phyloP scores from a whole-genome alignment of 2,888 invertebrate species.

The Chymomyza fuscimana region DNA sequence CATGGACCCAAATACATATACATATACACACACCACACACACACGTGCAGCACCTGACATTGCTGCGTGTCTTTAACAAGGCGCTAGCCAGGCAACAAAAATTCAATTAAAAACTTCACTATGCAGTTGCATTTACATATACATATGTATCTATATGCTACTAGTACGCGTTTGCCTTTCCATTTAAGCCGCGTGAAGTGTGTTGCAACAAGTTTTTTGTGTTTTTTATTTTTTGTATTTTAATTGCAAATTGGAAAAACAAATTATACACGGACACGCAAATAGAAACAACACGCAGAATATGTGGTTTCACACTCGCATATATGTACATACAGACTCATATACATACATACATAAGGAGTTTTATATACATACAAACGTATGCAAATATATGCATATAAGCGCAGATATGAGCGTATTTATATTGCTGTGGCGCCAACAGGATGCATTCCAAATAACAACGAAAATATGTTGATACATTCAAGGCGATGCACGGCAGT shows the following conservation, averaged over 20 bases:
- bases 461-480: neutral
- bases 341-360: neutral
- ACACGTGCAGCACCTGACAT: slow-evolving; percentile 8
- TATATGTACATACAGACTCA: neutral
- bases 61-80: slow-evolving; percentile 5
- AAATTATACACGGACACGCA: slow-evolving; percentile 8
- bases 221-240: slow-evolving; percentile 6
- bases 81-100: slow-evolving; percentile 5
- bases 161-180: neutral
- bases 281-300: slow-evolving; percentile 3
- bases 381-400: slow-evolving; percentile 16
- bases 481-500: too few relatives aligned
- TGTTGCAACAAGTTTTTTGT: slow-evolving; percentile 14
- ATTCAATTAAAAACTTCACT: slow-evolving; percentile 11
- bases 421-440: neutral
- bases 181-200: slow-evolving; percentile 2
- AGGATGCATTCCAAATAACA: neutral
- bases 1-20: neutral
- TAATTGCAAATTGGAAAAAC: slow-evolving; percentile 14
- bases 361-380: neutral
- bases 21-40: neutral
- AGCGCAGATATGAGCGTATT: neutral
- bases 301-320: neutral
- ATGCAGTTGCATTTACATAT: neutral
- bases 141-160: neutral